Base-by-base conservation (phyloP, 2,888 invertebrate genomes). In the Ferrisia virgata region DNA sequence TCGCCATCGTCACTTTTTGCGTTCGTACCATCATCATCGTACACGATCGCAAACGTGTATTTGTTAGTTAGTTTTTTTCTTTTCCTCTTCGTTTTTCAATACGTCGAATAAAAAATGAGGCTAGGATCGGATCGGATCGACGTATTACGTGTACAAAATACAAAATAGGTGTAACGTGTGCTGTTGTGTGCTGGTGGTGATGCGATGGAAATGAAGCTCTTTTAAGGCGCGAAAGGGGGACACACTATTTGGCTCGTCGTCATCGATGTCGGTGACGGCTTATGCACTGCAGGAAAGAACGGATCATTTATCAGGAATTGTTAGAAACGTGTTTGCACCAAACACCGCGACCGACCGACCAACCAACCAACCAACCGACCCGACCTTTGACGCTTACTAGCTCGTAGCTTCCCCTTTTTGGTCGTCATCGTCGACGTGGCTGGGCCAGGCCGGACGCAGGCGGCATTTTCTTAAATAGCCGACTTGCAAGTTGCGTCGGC, bases 271-370 rank as follows among this genome's bases (percentile, higher is more conserved):
- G n/a, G 69, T 13, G 64, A 64, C 1, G 18, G n/a, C 22, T n/a
- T 18, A 58, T 18, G 11, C 11, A 64, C 25, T 33, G 18, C 72
- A 36, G 36, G 72, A 76, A 36, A 36, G 72, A 76, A 76, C 72
- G 72, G 72, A 76, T 76, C 72, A 76, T 76, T 76, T 76, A 76
- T 76, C 72, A 76, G 72, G 36, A 33, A 72, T 31, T 36, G 33
- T 76, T 36, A 13, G 72, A 36, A 72, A 76, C 36, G 72, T 28
- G 72, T 33, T 76, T 76, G 5, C 72, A 22, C 53, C 47, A 47
- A 47, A n/a, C 47, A 47, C n/a, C n/a, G n/a, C n/a, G n/a, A n/a
- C n/a, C n/a, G n/a, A n/a, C n/a, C n/a, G n/a, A n/a, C n/a, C n/a
- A n/a, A n/a, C n/a, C n/a, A n/a, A n/a, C n/a, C n/a, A n/a, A n/a